Percentiles rank a stretch among this genome's conserved stretches.
Conservation (phyloP, 2,113 vertebrate genomes). For the Tenebrosternarchus preto region DNA sequence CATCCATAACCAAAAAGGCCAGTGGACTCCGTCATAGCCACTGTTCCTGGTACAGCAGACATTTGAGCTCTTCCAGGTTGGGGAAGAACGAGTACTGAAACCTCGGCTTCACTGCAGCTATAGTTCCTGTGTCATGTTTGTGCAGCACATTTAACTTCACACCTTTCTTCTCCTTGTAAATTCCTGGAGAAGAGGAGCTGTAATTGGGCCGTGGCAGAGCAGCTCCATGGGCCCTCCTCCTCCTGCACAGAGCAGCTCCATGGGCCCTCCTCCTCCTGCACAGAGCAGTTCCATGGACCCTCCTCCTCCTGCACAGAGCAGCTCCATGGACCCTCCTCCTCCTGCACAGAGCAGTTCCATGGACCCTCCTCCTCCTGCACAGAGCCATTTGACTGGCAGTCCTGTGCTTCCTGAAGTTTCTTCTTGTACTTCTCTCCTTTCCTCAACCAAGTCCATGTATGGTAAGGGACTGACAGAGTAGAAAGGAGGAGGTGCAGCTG, state of each 20-base stretch:
- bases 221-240: slow-evolving; percentile 16
- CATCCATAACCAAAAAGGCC: slow-evolving; percentile 42
- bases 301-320: slow-evolving; percentile 42
- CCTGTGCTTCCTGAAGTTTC: slow-evolving; percentile 43
- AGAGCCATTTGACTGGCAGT: slow-evolving; percentile 38
- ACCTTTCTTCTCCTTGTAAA: slow-evolving; percentile 8
- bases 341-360: slow-evolving; percentile 28
- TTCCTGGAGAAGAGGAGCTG: slow-evolving; percentile 24
- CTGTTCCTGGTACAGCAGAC: neutral
- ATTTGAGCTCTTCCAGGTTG: slow-evolving; percentile 44
- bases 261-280: too few relatives aligned
- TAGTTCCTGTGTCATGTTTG: slow-evolving; percentile 37
- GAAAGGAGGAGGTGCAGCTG: slow-evolving; percentile 53
- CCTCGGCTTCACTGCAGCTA: slow-evolving; percentile 20
- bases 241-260: too few relatives aligned
- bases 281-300: slow-evolving; percentile 15
- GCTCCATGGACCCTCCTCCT: slow-evolving; percentile 35
- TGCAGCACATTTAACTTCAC: slow-evolving; percentile 33
- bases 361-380: slow-evolving; percentile 41
- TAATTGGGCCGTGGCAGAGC: slow-evolving; percentile 28
- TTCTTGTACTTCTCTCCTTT: slow-evolving; percentile 37
- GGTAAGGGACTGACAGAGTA: slow-evolving; percentile 52
- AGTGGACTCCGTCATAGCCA: slow-evolving; percentile 28
- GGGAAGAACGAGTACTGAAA: slow-evolving; percentile 26
- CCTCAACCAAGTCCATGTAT: slow-evolving; percentile 61